Evolutionary conservation across 2,888 invertebrate genomes (phyloP).

Genomic region (Cerastis rubricosa): DNA sequence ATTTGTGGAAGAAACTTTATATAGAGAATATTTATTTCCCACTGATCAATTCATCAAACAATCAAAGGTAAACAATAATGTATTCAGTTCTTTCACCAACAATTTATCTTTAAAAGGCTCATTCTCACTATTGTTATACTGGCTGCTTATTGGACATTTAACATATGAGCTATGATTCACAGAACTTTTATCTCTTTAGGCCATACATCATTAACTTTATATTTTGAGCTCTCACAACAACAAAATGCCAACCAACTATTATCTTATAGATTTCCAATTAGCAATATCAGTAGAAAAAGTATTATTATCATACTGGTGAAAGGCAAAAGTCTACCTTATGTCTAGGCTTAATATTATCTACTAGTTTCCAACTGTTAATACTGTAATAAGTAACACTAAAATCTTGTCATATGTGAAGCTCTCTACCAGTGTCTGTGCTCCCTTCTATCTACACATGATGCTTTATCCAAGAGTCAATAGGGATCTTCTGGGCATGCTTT

Average conservation of each 20-base stretch:
- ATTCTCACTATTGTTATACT: slow-evolving; percentile 37
- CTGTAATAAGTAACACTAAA: neutral
- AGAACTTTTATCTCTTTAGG: neutral
- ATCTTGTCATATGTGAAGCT: neutral
- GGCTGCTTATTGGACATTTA: slow-evolving; percentile 3
- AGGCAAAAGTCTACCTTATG: neutral
- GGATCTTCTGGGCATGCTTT: neutral
- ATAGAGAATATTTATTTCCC: slow-evolving; percentile 5
- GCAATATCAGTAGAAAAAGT: neutral
- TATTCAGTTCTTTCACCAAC: slow-evolving; percentile 25
- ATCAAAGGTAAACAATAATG: slow-evolving; percentile 40
- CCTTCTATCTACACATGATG: neutral
- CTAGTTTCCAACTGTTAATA: neutral
- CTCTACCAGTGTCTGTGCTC: neutral
- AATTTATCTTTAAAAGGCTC: neutral
- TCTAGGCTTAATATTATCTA: neutral
- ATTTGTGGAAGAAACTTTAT: slow-evolving; percentile 5
- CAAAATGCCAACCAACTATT: neutral
- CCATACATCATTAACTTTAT: neutral
- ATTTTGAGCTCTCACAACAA: neutral
- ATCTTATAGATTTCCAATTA: slow-evolving; percentile 51
- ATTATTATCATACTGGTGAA: neutral
- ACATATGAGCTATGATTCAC: slow-evolving; percentile 21
- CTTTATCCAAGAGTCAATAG: neutral
- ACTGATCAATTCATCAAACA: slow-evolving; percentile 1